Percentiles rank a stretch among this genome's conserved stretches.
Evolutionary conservation across 92 coral and sea anemone species (phyloP).

Genomic region (Anthopleura xanthogrammica): DNA sequence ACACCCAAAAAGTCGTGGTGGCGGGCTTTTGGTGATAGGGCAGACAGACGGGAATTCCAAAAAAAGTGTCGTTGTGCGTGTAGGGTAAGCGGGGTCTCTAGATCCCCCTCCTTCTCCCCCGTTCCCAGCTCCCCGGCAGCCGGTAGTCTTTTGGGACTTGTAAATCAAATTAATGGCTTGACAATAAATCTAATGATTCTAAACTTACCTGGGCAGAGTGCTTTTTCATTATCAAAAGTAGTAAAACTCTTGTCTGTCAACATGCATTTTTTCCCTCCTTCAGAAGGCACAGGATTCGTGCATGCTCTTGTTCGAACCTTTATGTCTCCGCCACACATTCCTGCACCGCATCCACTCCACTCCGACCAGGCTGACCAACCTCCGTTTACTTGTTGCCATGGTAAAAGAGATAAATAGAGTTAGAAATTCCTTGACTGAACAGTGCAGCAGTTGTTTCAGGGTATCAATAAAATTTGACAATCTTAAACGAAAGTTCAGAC

Average conservation of each 20-base stretch:
- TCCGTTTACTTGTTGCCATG: constrained; percentile 38
- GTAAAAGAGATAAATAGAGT: background rate
- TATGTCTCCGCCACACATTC: constrained; percentile 62
- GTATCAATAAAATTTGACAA: background rate
- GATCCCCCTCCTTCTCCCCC: no score
- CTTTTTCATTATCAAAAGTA: constrained; percentile 5
- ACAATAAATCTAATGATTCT: background rate
- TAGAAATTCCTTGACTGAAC: background rate
- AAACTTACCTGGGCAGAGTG: constrained; percentile 29
- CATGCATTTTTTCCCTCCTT: constrained; percentile 44
- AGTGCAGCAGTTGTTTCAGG: background rate
- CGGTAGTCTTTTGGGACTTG: constrained; percentile 14
- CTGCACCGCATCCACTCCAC: constrained; percentile 68
- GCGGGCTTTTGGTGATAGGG: no score
- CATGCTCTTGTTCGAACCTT: constrained; percentile 54
- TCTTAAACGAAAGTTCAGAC: background rate
- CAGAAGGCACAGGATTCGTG: constrained; percentile 50
- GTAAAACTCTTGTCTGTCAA: background rate
- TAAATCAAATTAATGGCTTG: constrained; percentile 19
- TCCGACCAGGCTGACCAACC: constrained; percentile 56
- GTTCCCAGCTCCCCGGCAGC: constrained; percentile 22
- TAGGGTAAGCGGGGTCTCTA: no score
- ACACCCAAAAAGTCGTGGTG: no score
- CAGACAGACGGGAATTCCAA: no score
- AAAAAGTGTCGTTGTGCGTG: no score